Evolutionary conservation across 1,140 invertebrate genomes (phyloP).

Genomic region (Leptinotarsa undecemlineata): DNA sequence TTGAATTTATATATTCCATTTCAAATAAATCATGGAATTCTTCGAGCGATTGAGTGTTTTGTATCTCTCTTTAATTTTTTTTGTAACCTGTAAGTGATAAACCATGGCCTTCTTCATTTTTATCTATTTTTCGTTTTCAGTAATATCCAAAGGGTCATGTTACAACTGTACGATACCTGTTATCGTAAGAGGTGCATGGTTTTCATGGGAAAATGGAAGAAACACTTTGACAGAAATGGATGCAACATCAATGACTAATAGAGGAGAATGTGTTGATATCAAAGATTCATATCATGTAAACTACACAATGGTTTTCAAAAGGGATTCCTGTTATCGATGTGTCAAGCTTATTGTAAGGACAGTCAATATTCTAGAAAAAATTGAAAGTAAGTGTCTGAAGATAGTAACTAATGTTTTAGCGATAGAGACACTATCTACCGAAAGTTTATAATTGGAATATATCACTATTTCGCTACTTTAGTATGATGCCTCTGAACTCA

Average conservation of each 20-base stretch:
- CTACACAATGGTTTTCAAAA: slow-evolving; percentile 82
- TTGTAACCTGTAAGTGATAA: neutral
- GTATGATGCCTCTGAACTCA: too few relatives aligned
- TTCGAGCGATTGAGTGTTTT: neutral
- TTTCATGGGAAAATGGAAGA: slow-evolving; percentile 85
- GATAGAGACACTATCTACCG: too few relatives aligned
- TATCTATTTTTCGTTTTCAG: neutral
- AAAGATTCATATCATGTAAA: slow-evolving; percentile 76
- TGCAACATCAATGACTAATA: slow-evolving; percentile 71
- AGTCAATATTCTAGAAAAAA: slow-evolving; percentile 87
- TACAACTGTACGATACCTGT: slow-evolving; percentile 69
- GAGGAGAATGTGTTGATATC: slow-evolving; percentile 74
- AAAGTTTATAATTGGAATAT: too few relatives aligned
- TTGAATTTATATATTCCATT: too few relatives aligned
- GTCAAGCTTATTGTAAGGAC: slow-evolving; percentile 84
- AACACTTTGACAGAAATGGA: slow-evolving; percentile 84
- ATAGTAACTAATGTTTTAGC: neutral
- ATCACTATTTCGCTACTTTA: too few relatives aligned
- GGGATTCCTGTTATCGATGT: slow-evolving; percentile 78
- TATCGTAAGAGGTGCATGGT: slow-evolving; percentile 84
- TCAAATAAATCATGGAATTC: too few relatives aligned
- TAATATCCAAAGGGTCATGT: neutral
- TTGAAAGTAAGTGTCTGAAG: slow-evolving; percentile 65
- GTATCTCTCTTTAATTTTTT: neutral
- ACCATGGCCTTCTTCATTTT: neutral